These are phyloP conservation scores for chimpanzee (Pan troglodytes) DNA, from an alignment of 2,113 vertebrate species.

Conservation along the genomic window NHGRI_mPanTro3-v2.1_pri NC_072402.2:167513001-167513500, in stretches of 20 bases:
- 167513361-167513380: no score
- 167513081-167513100: not conserved
- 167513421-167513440: no score
- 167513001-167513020: not conserved
- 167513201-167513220: not conserved
- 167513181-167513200: not conserved
- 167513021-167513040: not conserved
- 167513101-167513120: not conserved
- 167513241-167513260: not conserved
- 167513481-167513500: no score
- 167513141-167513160: not conserved
- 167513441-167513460: no score
- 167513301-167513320: not conserved
- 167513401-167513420: no score
- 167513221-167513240: not conserved
- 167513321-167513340: no score
- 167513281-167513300: not conserved
- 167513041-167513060: not conserved
- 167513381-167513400: no score
- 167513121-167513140: not conserved
- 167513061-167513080: not conserved
- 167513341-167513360: not conserved
- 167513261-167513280: no score
- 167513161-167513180: not conserved
- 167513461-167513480: no score